Evolutionary conservation across 2,888 invertebrate genomes (phyloP), one percentile per base, ranked within the genome.

Genomic region (Cryptus armator): DNA sequence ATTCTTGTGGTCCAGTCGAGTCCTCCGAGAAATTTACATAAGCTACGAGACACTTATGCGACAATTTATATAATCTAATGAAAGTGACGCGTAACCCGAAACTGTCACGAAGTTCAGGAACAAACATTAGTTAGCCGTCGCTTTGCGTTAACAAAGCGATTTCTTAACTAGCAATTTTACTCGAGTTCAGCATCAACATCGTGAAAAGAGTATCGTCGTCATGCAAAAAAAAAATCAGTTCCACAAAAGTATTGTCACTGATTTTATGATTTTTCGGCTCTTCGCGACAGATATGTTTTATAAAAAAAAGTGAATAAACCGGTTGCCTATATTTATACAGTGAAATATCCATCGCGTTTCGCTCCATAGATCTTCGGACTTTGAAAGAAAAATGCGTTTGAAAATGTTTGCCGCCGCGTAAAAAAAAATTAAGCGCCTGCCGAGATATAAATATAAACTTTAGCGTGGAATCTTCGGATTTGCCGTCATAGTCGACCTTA

Each of bases 51-150:
- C 0, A 32, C 53, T 53, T 53, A 12, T 48, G 32, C 24, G 64
- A 71, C 37, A 70, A 10, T 71, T 74, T 75, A 83, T 78, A 78
- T 83, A 83, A 82, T 62, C 29, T 43, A 71, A 68, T 62, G 62
- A 82, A 77, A 77, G 82, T 71, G 44, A 62, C 37, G 37, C 19
- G 46, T 43, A 10, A 46, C 37, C 70, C n/a, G 29, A 74, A 59
- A 72, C 56, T 19, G 44, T 59, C 56, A 14, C 56, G 56, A 44
- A 72, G 19, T 43, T 1, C 37, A 44, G 19, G 29, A 43, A 56
- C 37, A 10, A 37, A 66, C 43, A 19, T 43, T 43, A 66, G 19
- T 43, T 66, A 9, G 16, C 7, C 16, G 10, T 32, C 29, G 29
- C 14, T 1, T 32, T 32, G 6, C 29, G 4, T 59, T 24, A 29